phyloP scores from a whole-genome alignment of 1,140 invertebrate species.

The Drosophila melanica region DNA sequence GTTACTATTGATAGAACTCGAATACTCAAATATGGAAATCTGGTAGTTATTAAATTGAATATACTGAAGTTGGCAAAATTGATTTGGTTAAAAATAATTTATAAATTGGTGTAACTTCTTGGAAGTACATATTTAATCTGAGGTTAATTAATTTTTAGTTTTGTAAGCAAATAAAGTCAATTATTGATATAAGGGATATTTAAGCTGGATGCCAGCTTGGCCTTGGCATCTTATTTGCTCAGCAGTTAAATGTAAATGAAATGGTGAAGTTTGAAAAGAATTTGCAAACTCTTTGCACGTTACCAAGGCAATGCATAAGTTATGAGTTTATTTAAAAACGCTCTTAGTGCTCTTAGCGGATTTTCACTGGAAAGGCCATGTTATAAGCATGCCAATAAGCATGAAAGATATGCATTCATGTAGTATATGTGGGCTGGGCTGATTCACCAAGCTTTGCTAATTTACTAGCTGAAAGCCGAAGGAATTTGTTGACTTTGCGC shows the following conservation, averaged over 20 bases:
- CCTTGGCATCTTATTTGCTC: slow-evolving; percentile 16
- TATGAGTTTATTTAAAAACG: slow-evolving; percentile 52
- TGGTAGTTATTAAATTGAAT: neutral
- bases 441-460: slow-evolving; percentile 5
- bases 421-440: neutral
- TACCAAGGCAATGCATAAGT: slow-evolving; percentile 57
- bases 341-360: slow-evolving; percentile 52
- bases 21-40: too few species aligned
- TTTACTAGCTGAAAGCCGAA: slow-evolving; percentile 27
- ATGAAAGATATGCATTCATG: neutral
- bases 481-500: slow-evolving; percentile 39
- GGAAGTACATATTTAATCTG: neutral
- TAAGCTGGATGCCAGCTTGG: neutral
- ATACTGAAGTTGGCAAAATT: too few species aligned
- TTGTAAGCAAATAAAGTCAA: neutral
- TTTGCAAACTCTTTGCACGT: slow-evolving; percentile 25
- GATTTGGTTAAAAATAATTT: neutral
- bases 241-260: slow-evolving; percentile 14
- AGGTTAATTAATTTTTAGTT: slow-evolving; percentile 5
- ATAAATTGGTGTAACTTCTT: neutral
- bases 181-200: neutral
- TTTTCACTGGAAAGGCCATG: slow-evolving; percentile 38
- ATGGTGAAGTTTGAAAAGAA: neutral
- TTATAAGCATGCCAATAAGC: neutral
- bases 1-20: too few species aligned